phyloP scores from a whole-genome alignment of 2,113 vertebrate species.

The Caracal caracal region DNA sequence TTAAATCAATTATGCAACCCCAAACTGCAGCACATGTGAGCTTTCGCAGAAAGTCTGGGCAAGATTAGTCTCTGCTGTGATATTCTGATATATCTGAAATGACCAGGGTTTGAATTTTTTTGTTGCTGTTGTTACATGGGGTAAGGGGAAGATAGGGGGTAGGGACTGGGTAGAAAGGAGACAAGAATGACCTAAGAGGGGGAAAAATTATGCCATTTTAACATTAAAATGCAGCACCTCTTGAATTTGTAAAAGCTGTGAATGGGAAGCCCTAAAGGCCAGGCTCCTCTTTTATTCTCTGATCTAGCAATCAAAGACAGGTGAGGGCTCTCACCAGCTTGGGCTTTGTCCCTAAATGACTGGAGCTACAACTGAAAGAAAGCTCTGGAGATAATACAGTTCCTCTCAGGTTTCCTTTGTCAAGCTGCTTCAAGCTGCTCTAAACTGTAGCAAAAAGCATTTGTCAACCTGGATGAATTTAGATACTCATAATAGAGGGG shows the following conservation, averaged over 20 bases:
- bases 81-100: conserved; percentile 80
- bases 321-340: not conserved
- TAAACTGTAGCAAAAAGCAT: not conserved
- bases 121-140: not conserved
- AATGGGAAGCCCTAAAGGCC: not conserved
- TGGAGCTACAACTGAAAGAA: not conserved
- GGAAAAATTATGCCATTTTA: not conserved
- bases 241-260: not conserved
- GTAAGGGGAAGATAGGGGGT: not conserved
- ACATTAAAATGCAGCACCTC: not conserved
- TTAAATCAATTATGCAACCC: conserved; percentile 91
- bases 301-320: not conserved
- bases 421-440: not conserved
- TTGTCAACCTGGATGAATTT: not conserved
- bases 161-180: not conserved
- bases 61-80: conserved; percentile 84
- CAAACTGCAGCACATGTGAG: conserved; percentile 87
- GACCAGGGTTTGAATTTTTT: conserved; percentile 24
- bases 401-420: not conserved
- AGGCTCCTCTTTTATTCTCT: not conserved
- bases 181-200: not conserved
- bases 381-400: not conserved
- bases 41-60: conserved; percentile 77
- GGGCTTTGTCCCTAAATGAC: not conserved
- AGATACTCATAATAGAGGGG: not conserved